Percentiles rank a stretch among this genome's conserved stretches.
These are phyloP conservation scores for Psittacula derbiana DNA, from an alignment of 2,797 vertebrate genomes.

Conservation along the genomic window DNA sequence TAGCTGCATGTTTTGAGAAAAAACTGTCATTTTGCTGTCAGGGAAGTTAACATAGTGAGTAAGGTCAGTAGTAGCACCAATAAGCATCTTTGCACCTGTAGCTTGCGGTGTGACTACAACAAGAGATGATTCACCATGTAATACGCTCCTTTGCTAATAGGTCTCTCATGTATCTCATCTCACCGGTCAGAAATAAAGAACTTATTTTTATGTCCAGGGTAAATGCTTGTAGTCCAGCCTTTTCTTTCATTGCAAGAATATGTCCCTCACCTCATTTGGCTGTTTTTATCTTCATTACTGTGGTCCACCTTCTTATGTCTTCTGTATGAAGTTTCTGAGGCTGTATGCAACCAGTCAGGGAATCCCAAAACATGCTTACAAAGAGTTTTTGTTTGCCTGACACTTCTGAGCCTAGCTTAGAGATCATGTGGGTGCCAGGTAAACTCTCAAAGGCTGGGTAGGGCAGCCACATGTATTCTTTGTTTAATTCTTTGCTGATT, in stretches of 20 bases:
- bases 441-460: not conserved
- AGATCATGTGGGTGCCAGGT: constrained; percentile 37
- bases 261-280: not conserved
- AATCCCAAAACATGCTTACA: not conserved
- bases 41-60: not conserved
- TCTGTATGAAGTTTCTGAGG: not conserved
- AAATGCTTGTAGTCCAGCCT: not conserved
- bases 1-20: not conserved
- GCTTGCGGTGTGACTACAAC: not conserved
- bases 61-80: not conserved
- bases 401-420: not conserved
- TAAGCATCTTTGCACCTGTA: not conserved
- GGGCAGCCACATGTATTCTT: not conserved
- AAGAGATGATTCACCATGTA: not conserved
- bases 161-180: not conserved
- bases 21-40: not conserved
- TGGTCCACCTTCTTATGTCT: not conserved
- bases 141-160: not conserved
- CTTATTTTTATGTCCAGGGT: not conserved
- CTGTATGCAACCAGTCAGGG: not conserved
- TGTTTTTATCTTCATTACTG: not conserved
- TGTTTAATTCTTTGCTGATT: constrained; percentile 54
- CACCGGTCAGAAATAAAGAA: not conserved
- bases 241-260: not conserved
- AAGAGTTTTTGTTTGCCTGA: not conserved